phyloP scores from a whole-genome alignment of 1,140 invertebrate species.

The Papilio glaucus region DNA sequence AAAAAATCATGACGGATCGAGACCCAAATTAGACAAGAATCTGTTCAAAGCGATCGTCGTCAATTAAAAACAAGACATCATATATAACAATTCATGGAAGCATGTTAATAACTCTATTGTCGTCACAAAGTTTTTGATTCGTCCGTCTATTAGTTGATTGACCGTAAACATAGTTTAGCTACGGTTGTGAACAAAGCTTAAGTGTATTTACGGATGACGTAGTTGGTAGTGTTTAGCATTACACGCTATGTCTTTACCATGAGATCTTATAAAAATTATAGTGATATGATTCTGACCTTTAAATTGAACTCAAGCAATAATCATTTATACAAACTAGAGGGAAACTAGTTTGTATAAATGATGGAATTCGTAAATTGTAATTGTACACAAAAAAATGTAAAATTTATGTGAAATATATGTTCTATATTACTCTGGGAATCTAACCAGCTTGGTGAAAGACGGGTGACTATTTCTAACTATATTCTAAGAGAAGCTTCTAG shows the following conservation, averaged over 20 bases:
- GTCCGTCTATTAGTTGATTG: slow-evolving; percentile 27
- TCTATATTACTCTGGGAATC: too few species aligned
- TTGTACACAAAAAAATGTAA: too few species aligned
- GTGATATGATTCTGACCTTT: too few species aligned
- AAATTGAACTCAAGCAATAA: too few species aligned
- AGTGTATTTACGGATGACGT: background rate
- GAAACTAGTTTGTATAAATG: too few species aligned
- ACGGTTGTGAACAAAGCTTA: slow-evolving; percentile 15
- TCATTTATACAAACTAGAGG: too few species aligned
- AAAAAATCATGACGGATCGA: background rate
- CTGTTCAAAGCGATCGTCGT: slow-evolving; percentile 16
- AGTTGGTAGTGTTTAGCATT: background rate
- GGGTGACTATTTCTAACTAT: too few species aligned
- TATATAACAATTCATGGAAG: background rate
- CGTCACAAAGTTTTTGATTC: slow-evolving; percentile 20
- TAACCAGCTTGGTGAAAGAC: too few species aligned
- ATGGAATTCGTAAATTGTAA: too few species aligned
- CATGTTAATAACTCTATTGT: slow-evolving; percentile 36
- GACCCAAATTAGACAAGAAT: slow-evolving; percentile 7
- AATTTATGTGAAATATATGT: too few species aligned
- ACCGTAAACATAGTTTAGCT: slow-evolving; percentile 32
- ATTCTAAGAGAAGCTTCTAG: background rate
- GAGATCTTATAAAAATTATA: too few species aligned
- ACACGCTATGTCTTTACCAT: background rate
- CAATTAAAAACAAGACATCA: slow-evolving; percentile 33